Conservation (phyloP, 53 echinoderm and acorn worm genomes). For the Mesocentrotus franciscanus region DNA sequence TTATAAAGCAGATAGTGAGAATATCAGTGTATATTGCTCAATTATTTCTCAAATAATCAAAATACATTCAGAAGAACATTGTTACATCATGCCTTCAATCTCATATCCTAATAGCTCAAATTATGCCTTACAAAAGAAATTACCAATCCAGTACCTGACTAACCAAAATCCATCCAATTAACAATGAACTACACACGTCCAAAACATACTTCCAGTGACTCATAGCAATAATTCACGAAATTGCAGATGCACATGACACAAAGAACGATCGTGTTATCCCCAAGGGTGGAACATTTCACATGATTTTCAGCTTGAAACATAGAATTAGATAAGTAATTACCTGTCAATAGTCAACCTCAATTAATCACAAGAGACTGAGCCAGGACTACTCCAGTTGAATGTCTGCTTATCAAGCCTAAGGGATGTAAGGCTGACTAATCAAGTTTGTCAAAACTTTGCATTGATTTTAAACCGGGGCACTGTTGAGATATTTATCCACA, state of each 20-base stretch:
- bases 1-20: neutral
- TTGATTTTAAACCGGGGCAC: neutral
- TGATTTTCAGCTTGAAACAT: conserved; percentile 46
- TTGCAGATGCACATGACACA: neutral
- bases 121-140: neutral
- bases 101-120: neutral
- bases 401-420: neutral
- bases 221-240: conserved; percentile 21
- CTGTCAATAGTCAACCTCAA: conserved; percentile 29
- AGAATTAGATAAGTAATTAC: conserved; percentile 30
- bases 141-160: neutral
- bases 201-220: neutral
- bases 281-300: conserved; percentile 25
- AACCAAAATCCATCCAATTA: conserved; percentile 1
- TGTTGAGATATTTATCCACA: neutral
- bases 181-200: neutral
- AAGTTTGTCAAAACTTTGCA: neutral
- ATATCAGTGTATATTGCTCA: neutral
- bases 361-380: conserved; percentile 20
- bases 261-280: neutral
- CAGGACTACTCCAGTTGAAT: neutral
- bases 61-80: neutral
- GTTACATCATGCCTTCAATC: neutral
- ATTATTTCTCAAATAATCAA: neutral
- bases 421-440: neutral